Evolutionary conservation across 2,113 vertebrate genomes (phyloP).

Genomic region (Sturnira hondurensis): DNA sequence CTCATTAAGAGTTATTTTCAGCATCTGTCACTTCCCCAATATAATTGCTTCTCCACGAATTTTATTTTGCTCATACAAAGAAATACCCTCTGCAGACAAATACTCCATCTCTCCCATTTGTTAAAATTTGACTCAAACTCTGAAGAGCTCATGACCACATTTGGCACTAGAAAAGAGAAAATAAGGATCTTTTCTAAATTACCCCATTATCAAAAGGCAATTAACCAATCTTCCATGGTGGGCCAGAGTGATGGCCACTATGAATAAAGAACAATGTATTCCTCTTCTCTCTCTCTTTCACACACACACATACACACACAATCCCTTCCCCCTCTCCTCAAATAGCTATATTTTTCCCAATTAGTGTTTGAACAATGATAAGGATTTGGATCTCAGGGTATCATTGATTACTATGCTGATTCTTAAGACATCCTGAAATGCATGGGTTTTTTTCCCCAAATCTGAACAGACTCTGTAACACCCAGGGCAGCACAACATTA

Average conservation of each 20-base stretch:
- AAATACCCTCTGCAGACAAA: neutral
- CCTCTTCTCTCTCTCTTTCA: neutral
- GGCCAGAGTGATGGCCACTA: neutral
- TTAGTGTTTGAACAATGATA: slow-evolving; percentile 2
- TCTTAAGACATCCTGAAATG: neutral
- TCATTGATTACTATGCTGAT: neutral
- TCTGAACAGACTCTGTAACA: neutral
- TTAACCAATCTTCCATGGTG: neutral
- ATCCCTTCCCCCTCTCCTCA: neutral
- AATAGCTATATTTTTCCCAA: neutral
- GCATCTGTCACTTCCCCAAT: neutral
- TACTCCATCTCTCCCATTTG: neutral
- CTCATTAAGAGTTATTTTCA: neutral
- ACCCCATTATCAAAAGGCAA: neutral
- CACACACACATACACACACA: neutral
- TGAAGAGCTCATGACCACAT: neutral
- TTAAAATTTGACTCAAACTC: neutral
- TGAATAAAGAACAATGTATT: neutral
- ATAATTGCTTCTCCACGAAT: neutral
- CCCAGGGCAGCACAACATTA: neutral
- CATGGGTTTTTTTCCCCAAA: neutral
- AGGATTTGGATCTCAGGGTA: neutral
- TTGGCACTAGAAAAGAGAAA: neutral
- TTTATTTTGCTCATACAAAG: neutral
- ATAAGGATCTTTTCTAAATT: neutral